Base-by-base conservation (phyloP, 2,797 vertebrate genomes). In the Huso huso region DNA sequence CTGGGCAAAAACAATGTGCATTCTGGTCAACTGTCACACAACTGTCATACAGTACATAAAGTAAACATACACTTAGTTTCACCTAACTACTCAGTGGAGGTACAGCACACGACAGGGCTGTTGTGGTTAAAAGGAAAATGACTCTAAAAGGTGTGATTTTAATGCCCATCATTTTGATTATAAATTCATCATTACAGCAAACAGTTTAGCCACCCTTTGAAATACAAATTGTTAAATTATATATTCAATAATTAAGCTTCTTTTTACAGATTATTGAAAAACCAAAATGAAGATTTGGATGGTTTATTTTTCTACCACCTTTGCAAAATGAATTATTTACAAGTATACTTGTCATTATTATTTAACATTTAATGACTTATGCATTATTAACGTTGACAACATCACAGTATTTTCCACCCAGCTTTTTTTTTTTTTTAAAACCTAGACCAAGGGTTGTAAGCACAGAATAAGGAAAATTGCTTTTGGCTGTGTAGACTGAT, bases 341-440 rank as follows among this genome's bases (percentile, higher is more conserved):
- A 15, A 48, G 23, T 52, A 63, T 66, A 74, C 78, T 79, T 83
- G 78, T 81, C 76, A 76, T 75, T 79, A 81, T 83, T 79, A 81
- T 84, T 87, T 81, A 87, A 87, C 79, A 84, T 84, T 87, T 84
- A 85, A 87, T 84, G 78, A 67, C 72, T 58, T 66, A 82, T 86
- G 72, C 83, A 83, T 87, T 82, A 89, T 88, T 85, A 74, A 86
- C 70, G 77, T 65, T 13, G 62, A 71, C 78, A 79, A 81, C 73
- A 80, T 37, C 23, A 37, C 23, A 37, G 23, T 72, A 78, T 72
- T 76, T 79, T 84, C 75, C 69, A 71, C 71, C 66, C 61, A 64
- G 55, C 58, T 67, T 70, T 67, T 67, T 37, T 37, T 37, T 37
- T 37, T 37, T 37, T 37, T 37, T 37, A 1, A 37, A 37, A 80